Evolutionary conservation across 2,888 invertebrate species (phyloP), one percentile per base, ranked within the genome.

Genomic region (Julus scanicus): DNA sequence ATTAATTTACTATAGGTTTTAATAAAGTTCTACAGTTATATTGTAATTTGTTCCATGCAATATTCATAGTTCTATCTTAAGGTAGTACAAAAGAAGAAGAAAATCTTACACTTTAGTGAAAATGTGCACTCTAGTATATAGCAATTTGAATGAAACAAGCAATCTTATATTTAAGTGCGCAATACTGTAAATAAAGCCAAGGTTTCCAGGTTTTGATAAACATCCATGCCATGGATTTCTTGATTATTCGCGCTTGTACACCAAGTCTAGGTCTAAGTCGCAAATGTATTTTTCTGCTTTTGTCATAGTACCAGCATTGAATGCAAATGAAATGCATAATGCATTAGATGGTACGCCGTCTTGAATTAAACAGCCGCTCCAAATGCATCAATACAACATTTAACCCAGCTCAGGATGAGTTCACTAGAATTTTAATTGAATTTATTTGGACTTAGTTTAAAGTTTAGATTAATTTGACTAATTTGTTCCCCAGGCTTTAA

Each of bases 301-400:
- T 37, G 37, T 37, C 20, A 9, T 37, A 29, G 29, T 80, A 1
- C 37, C 80, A 80, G 37, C 20, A 80, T 80, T 37, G 80, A 8
- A 80, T 80, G 80, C 13, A 80, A 37, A 20, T 37, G 80, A 80
- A 80, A 80, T 80, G 80, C 11, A 37, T 80, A 80, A 37, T 80
- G 80, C 80, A 80, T 37, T 9, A 80, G 80, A 37, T 37, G 37
- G 5, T 20, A 37, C 4, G 13, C 80, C 13, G 80, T 11, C 11
- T 71, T 6, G 20, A 63, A 71, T 29, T 71, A 29, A 80, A 80
- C 37, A 29, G n/a, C n/a, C 37, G 20, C 80, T 20, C 29, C 37
- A 37, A 29, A 37, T 37, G 80, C 80, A 80, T 37, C 13, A 3
- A 80, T n/a, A 71, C 1, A 57, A 17, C n/a, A 17, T 57, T 44